Base-by-base conservation (phyloP, 2,797 vertebrate species). In the Protonibea diacanthus region DNA sequence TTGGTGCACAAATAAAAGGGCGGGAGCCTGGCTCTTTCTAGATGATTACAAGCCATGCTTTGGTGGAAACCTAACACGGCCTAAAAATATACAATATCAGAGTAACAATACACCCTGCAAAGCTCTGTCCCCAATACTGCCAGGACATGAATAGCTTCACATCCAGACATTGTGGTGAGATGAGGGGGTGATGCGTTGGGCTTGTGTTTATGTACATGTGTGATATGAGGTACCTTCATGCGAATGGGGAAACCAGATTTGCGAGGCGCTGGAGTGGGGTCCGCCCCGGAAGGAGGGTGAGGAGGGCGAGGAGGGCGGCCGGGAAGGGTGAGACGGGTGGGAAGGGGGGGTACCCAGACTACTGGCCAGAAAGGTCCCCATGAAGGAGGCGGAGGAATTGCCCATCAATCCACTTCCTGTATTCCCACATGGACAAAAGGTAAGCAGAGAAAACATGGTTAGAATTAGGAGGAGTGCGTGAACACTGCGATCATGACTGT, bases 231-330 rank as follows among this genome's bases (percentile, higher is more conserved):
- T 96, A 99, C 98, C 98, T 97, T 99, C 98, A 9, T 99, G 98
- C 52, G 98, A 96, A 93, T 99, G 98, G 29, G 98, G 97, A 90
- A 99, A 98, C 98, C 98, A 99, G 93, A 99, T 96, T 95, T 99
- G 98, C 20, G 98, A 98, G 82, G 97, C 93, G 85, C 96, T 91
- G 0, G 98, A 97, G 94, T 98, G 98, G 55, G 97, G 96, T 74
- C 96, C 95, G 0, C 96, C 94, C 1, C 96, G 96, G 93, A 97
- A 99, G 51, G 97, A 94, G 21, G 96, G 97, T 78, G 98, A 98
- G 0, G 97, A 96, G 49, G 98, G 97, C 56, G 98, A 96, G 25
- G 97, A 94, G 0, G 96, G 70, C 13, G 97, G 95, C 86, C 97
- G 95, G 1, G 96, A 93, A 0, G 97, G 95, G 92, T 97, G 97